Conservation (phyloP, 2,797 vertebrate species). For the Acanthurus tractus region DNA sequence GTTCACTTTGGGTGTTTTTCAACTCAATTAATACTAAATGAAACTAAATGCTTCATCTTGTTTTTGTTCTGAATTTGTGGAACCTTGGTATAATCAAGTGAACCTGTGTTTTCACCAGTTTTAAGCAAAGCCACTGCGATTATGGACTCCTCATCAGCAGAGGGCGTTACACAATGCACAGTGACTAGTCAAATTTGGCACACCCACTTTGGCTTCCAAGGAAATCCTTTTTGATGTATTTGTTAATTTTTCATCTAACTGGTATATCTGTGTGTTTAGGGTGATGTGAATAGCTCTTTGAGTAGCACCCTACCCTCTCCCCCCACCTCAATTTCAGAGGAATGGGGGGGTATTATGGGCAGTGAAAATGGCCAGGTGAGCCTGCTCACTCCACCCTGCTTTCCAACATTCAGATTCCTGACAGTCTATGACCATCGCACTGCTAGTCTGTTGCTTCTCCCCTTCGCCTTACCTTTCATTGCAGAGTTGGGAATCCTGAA, state of each 20-base stretch:
- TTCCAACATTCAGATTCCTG: conserved; percentile 35
- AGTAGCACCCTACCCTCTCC: conserved; percentile 58
- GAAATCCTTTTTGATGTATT: not conserved
- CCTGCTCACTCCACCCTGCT: conserved; percentile 32
- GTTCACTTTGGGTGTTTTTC: not conserved
- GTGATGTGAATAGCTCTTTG: conserved; percentile 62
- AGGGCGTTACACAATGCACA: too few relatives aligned
- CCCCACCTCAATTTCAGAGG: conserved; percentile 60
- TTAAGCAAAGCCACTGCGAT: too few relatives aligned
- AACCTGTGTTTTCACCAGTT: too few relatives aligned
- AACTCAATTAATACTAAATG: not conserved
- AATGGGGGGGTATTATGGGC: conserved; percentile 49
- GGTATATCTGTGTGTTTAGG: conserved; percentile 68
- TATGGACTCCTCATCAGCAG: too few relatives aligned
- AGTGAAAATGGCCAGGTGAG: conserved; percentile 73
- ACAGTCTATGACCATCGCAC: conserved; percentile 12
- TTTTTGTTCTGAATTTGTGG: too few relatives aligned
- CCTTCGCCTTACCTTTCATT: not conserved
- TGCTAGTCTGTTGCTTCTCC: conserved; percentile 8
- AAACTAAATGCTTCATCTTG: too few relatives aligned
- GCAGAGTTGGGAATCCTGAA: conserved; percentile 26
- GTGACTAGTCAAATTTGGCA: too few relatives aligned
- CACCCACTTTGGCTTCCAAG: too few relatives aligned
- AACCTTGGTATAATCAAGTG: too few relatives aligned
- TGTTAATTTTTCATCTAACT: conserved; percentile 34